These are phyloP conservation scores for Drosophila nigromelanica DNA, from an alignment of 1,140 invertebrate species.

Conservation along the genomic window DNA sequence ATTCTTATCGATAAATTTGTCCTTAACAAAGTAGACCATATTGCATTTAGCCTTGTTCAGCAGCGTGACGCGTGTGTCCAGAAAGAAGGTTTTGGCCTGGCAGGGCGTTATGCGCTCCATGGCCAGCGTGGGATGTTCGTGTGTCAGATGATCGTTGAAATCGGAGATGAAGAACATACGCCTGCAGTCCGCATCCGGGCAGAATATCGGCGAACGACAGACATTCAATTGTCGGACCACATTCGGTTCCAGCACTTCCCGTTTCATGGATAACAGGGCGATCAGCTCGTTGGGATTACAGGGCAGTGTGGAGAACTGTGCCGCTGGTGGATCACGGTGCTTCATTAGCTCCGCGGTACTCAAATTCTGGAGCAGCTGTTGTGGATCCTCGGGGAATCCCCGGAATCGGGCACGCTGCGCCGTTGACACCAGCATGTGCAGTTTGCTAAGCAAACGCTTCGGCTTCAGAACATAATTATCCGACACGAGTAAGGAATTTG, in stretches of 20 bases:
- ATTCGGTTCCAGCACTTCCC: not conserved
- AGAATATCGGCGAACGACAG: conserved; percentile 49
- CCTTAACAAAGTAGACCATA: conserved; percentile 57
- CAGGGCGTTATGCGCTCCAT: conserved; percentile 52
- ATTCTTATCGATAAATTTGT: conserved; percentile 48
- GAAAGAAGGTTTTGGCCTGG: conserved; percentile 63
- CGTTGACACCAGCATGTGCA: conserved; percentile 21
- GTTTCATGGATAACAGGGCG: conserved; percentile 12
- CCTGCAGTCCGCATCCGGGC: conserved; percentile 56
- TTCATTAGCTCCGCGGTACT: not conserved
- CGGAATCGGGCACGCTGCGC: conserved; percentile 40
- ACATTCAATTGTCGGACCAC: conserved; percentile 19
- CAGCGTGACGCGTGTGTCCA: conserved; percentile 43
- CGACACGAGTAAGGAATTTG: too few relatives aligned
- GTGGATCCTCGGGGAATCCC: conserved; percentile 31
- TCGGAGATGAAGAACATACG: conserved; percentile 61
- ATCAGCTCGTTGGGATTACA: conserved; percentile 23
- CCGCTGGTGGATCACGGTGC: not conserved
- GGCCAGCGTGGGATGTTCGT: conserved; percentile 53
- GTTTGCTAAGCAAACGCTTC: conserved; percentile 1
- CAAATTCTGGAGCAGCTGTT: not conserved
- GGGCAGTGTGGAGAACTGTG: conserved; percentile 38
- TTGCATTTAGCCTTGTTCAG: conserved; percentile 55
- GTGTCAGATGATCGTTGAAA: conserved; percentile 56
- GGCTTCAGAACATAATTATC: not conserved